phyloP scores from a whole-genome alignment of 2,797 vertebrate species.

The Fistularia tabacaria region DNA sequence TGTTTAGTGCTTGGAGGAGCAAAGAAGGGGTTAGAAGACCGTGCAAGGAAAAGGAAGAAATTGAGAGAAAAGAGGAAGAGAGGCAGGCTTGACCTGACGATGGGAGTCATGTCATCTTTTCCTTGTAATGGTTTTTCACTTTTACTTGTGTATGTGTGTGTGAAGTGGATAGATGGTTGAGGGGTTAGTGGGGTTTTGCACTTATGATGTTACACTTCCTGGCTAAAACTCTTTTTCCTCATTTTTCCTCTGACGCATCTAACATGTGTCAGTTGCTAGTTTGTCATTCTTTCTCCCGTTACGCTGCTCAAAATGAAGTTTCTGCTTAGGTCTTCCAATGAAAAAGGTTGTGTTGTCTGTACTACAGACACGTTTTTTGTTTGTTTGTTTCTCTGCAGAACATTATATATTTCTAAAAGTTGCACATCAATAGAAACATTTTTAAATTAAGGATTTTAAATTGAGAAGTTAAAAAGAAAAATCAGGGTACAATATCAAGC shows the following conservation, averaged over 20 bases:
- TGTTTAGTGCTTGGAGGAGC: constrained; percentile 8
- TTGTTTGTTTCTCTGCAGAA: too few relatives aligned
- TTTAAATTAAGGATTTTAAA: too few relatives aligned
- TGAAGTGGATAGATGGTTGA: constrained; percentile 28
- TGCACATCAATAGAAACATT: too few relatives aligned
- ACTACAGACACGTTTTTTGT: too few relatives aligned
- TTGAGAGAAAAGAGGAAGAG: constrained; percentile 33
- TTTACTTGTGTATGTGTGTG: constrained; percentile 2
- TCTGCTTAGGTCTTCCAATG: constrained; percentile 1
- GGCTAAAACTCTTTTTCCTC: constrained; percentile 9
- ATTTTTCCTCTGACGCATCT: constrained; percentile 13
- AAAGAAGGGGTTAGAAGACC: constrained; percentile 30
- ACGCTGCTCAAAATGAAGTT: not conserved
- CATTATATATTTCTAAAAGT: too few relatives aligned
- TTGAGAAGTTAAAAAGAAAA: too few relatives aligned
- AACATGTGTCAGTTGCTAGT: constrained; percentile 15
- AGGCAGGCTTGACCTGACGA: constrained; percentile 46
- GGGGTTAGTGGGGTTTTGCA: constrained; percentile 17
- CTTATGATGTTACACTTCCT: constrained; percentile 20
- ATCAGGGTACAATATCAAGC: too few relatives aligned
- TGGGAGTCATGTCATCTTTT: constrained; percentile 40
- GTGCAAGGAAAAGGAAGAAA: constrained; percentile 43
- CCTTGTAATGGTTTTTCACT: constrained; percentile 22
- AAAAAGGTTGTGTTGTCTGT: not conserved
- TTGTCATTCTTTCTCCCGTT: constrained; percentile 11